Conservation (phyloP, 2,113 vertebrate genomes). For the Axis porcinus region DNA sequence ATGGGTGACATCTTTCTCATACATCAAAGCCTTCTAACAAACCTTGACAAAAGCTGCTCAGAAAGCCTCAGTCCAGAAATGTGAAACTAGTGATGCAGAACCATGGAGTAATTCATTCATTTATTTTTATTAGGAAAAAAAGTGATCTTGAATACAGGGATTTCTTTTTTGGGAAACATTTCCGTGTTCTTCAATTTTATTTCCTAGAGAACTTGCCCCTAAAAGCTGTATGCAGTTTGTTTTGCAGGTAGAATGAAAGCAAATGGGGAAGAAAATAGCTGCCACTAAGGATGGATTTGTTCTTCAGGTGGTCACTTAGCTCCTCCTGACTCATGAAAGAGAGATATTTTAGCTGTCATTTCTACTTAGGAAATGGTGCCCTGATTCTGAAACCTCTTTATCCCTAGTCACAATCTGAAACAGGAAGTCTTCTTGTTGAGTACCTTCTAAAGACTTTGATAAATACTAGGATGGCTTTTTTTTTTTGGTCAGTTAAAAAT, state of each 20-base stretch:
- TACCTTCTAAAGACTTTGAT: conserved; percentile 4
- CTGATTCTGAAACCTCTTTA: conserved; percentile 24
- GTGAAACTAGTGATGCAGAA: not conserved
- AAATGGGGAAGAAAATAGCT: not conserved
- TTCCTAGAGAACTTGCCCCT: not conserved
- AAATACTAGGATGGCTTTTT: not conserved
- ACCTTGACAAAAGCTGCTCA: not conserved
- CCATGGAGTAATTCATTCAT: not conserved
- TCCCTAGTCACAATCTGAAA: not conserved
- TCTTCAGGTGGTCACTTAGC: not conserved
- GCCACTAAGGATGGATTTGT: not conserved
- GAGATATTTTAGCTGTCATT: conserved; percentile 13
- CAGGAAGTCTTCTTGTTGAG: not conserved
- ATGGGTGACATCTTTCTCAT: not conserved
- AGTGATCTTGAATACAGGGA: not conserved
- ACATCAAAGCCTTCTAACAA: conserved; percentile 42
- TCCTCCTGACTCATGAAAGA: conserved; percentile 39
- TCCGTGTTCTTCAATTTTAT: conserved; percentile 31
- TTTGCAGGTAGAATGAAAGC: conserved; percentile 20
- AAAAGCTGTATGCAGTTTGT: conserved; percentile 15
- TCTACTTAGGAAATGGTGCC: not conserved
- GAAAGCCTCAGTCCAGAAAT: not conserved
- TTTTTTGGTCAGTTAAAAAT: not conserved
- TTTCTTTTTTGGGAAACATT: conserved; percentile 22
- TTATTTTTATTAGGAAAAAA: not conserved